These are phyloP conservation scores for Cyphomyrus discorhynchus DNA, from an alignment of 2,113 vertebrate species.

Conservation along the genomic window DNA sequence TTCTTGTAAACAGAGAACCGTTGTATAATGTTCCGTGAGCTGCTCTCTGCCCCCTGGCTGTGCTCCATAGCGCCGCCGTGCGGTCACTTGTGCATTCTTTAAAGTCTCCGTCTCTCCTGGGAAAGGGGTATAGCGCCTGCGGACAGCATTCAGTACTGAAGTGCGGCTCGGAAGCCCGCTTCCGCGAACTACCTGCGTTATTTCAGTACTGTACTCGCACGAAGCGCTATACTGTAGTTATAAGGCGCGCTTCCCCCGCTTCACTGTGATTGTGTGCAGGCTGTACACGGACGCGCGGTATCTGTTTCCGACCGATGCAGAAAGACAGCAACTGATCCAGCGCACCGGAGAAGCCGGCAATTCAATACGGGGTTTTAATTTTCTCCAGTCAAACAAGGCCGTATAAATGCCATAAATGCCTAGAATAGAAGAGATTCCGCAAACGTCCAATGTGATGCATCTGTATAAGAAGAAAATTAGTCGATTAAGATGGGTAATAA, in stretches of 20 bases:
- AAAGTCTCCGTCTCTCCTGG: constrained; percentile 3
- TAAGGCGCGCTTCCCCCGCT: not conserved
- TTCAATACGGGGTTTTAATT: constrained; percentile 55
- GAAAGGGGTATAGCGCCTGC: constrained; percentile 21
- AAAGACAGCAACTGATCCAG: constrained; percentile 31
- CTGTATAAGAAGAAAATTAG: constrained; percentile 57
- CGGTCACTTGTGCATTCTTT: not conserved
- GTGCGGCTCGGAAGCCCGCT: not conserved
- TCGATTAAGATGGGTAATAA: constrained; percentile 87
- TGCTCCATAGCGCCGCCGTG: constrained; percentile 18
- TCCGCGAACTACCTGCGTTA: constrained; percentile 3
- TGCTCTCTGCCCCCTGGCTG: not conserved
- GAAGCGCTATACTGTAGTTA: not conserved
- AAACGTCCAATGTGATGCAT: constrained; percentile 68
- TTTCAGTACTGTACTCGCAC: not conserved
- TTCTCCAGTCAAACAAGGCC: constrained; percentile 36
- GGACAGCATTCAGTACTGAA: constrained; percentile 39
- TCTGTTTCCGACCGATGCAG: constrained; percentile 20
- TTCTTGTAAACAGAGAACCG: not conserved
- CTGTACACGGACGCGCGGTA: constrained; percentile 30
- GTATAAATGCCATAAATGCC: constrained; percentile 66
- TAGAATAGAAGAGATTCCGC: constrained; percentile 55
- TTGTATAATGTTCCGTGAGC: not conserved
- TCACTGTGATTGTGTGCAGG: not conserved
- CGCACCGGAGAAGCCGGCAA: constrained; percentile 30